phyloP scores from a whole-genome alignment of 2,797 vertebrate species.

The Artibeus jamaicensis region DNA sequence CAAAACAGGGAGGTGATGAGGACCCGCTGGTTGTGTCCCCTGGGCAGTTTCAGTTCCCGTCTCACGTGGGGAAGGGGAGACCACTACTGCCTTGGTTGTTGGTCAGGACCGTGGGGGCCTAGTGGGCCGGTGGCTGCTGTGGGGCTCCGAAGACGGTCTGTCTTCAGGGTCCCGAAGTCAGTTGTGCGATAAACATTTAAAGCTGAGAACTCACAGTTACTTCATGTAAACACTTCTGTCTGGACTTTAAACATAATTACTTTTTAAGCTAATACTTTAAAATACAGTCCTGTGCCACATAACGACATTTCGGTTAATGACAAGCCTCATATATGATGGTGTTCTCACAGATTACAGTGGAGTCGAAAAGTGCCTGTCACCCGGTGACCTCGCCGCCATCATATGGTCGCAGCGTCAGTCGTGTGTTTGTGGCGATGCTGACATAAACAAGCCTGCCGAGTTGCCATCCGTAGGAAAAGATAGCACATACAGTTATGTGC shows the following conservation, averaged over 20 bases:
- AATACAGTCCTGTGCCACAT: not conserved
- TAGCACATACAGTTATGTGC: not conserved
- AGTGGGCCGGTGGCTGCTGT: accelerated
- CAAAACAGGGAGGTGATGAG: not conserved
- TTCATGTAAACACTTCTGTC: not conserved
- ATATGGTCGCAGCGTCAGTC: not conserved
- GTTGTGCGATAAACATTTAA: not conserved
- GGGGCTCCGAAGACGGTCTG: no score
- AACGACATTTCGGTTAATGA: not conserved
- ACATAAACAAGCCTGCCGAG: not conserved
- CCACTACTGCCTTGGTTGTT: not conserved
- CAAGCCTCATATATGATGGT: not conserved
- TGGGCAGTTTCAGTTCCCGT: not conserved
- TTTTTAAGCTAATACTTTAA: not conserved
- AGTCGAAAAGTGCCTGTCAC: not conserved
- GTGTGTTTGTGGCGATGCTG: not conserved
- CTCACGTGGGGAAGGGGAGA: not conserved
- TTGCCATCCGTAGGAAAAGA: not conserved
- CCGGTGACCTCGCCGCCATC: no score
- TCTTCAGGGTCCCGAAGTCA: not conserved
- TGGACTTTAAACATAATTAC: not conserved
- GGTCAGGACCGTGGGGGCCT: not conserved
- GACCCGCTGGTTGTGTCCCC: not conserved
- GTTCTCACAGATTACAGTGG: not conserved
- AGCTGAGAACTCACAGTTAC: not conserved